Base-by-base conservation (phyloP, 2,113 vertebrate species). In the Embiotoca jacksoni region DNA sequence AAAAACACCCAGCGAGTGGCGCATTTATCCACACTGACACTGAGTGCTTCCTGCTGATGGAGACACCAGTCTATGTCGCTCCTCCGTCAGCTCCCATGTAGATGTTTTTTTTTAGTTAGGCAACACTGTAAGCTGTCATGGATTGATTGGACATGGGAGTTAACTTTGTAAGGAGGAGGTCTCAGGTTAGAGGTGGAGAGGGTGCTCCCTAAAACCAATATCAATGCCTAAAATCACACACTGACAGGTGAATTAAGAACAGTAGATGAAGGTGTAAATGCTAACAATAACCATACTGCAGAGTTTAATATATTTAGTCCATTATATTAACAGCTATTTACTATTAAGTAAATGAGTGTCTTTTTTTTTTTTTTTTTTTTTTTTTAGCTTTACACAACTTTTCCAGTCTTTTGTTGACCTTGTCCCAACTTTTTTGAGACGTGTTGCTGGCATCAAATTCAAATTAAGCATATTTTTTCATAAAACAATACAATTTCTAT, bases 21-120 rank as follows among this genome's bases (percentile, higher is more conserved):
- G 54, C 56, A 72, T 72, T 57, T 15, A 53, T 61, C 46, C 32
- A 72, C 63, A 11, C 52, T 31, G 78, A 80, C 56, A 35, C 54
- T 55, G 69, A 71, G 61, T 52, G 68, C 64, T 41, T 75, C 72
- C 10, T 62, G 85, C 57, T 79, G 88, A 89, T 70, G 52, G 76
- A 84, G 68, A 1, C 15, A 23, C 7, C n/a, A n/a, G 39, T n/a
- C n/a, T 39, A 4, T 52, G 23, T 67, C 15, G 50, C 31, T 36
- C 37, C 65, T 81, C 46, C 35, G 41, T 46, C 58, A 16, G 58
- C 64, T 72, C 58, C 46, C 50, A 32, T 39, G 31, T 49, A 55
- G 46, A 55, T 70, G 33, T 31, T 54, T 75, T 30, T 72, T 60
- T 72, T 60, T 14, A 47, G 55, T 65, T 66, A 32, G 66, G 47